phyloP scores from a whole-genome alignment of 2,113 vertebrate species.

The Castor canadensis region DNA sequence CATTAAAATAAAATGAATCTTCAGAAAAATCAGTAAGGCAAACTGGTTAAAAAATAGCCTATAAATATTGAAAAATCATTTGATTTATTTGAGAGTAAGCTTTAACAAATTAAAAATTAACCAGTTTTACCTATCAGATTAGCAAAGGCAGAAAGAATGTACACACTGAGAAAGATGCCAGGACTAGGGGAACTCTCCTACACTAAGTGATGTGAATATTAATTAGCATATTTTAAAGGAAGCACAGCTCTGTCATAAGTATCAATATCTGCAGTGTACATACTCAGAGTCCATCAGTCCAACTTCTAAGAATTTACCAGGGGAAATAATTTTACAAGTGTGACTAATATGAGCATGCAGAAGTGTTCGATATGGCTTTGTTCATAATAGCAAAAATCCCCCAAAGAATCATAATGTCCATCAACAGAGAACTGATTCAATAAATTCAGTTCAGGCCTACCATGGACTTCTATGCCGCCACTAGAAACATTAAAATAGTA shows the following conservation, averaged over 20 bases:
- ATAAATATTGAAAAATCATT: not conserved
- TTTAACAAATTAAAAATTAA: not conserved
- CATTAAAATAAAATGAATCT: not conserved
- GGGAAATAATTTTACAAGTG: not conserved
- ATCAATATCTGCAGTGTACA: not conserved
- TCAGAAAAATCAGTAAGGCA: not conserved
- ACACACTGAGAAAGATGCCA: not conserved
- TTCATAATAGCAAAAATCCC: not conserved
- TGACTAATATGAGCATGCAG: not conserved
- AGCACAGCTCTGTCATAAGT: not conserved
- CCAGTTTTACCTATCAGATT: not conserved
- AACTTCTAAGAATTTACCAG: not conserved
- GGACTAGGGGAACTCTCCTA: not conserved
- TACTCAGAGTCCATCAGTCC: not conserved
- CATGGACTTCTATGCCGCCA: not conserved
- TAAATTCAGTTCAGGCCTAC: not conserved
- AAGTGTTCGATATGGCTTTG: not conserved
- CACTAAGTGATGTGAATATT: not conserved
- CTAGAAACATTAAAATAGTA: slow-evolving; percentile 18
- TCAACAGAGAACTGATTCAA: not conserved
- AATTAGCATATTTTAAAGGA: not conserved
- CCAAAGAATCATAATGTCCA: not conserved
- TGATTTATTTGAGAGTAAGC: not conserved
- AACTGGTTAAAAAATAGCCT: not conserved
- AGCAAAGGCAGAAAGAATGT: not conserved